A percentile compares a stretch with the other conserved stretches of the same genome.
These are phyloP conservation scores for Scylla paramamosain DNA, from an alignment of 1,140 invertebrate genomes.

Conservation along the genomic window DNA sequence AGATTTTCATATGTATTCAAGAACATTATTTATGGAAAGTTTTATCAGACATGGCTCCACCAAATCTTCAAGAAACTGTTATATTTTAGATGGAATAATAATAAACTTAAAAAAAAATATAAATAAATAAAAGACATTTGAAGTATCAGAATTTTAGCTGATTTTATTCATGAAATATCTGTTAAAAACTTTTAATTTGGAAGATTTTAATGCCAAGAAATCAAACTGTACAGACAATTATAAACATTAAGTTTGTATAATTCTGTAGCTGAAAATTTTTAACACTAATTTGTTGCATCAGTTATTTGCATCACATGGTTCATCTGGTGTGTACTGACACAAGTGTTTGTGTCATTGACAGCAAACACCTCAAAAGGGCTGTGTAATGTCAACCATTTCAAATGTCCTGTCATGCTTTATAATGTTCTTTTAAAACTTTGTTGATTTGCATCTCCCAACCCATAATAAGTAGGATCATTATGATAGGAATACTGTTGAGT, in stretches of 20 bases:
- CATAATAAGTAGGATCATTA: not conserved
- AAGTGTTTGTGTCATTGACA: not conserved
- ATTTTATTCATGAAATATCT: not conserved
- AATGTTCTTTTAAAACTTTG: not conserved
- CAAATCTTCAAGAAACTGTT: too few relatives aligned
- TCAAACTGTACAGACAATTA: not conserved
- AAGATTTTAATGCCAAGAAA: not conserved
- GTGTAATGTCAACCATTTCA: not conserved
- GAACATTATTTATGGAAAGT: not conserved
- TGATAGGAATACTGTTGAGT: not conserved
- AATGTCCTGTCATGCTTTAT: not conserved
- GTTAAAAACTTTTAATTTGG: not conserved
- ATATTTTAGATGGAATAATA: not conserved
- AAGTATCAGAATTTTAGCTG: not conserved
- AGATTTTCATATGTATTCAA: slow-evolving; percentile 2
- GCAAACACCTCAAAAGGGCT: not conserved
- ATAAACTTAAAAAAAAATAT: not conserved
- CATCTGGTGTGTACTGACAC: not conserved
- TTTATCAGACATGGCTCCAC: not conserved
- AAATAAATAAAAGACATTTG: not conserved
- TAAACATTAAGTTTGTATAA: not conserved
- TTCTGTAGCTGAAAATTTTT: not conserved
- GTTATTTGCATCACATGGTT: not conserved
- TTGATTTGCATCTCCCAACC: not conserved
- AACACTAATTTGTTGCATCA: not conserved